A percentile compares a stretch with the other conserved stretches of the same genome.
Conservation (phyloP, 2,888 invertebrate species). For the Brachynemurus nebulosus region DNA sequence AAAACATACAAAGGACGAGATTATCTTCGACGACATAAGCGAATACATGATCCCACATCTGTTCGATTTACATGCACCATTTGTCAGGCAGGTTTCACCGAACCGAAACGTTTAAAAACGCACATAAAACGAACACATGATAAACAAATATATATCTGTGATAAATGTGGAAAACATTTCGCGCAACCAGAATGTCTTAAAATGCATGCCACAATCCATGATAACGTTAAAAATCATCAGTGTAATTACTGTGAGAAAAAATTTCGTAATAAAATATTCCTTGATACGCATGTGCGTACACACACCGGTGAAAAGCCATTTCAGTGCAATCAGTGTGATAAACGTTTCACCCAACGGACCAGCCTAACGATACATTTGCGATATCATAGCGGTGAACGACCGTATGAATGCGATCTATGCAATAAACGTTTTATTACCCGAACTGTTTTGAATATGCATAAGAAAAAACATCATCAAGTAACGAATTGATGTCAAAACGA, state of each 20-base stretch:
- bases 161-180: background rate
- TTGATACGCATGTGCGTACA: background rate
- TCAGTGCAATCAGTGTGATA: background rate
- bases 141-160: background rate
- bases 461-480: slow-evolving; percentile 32
- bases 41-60: slow-evolving; percentile 7
- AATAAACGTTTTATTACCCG: slow-evolving; percentile 35
- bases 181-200: background rate
- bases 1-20: slow-evolving; percentile 4
- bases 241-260: background rate
- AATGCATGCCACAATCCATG: background rate
- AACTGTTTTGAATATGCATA: background rate
- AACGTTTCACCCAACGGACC: slow-evolving; percentile 31
- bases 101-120: slow-evolving; percentile 19
- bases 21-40: slow-evolving; percentile 3
- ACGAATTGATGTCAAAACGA: no score
- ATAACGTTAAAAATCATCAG: background rate
- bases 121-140: slow-evolving; percentile 26
- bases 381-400: slow-evolving; percentile 37
- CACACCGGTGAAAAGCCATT: slow-evolving; percentile 21
- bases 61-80: slow-evolving; percentile 13
- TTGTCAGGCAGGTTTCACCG: slow-evolving; percentile 20
- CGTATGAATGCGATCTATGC: slow-evolving; percentile 36
- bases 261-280: slow-evolving; percentile 1
- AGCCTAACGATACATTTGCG: slow-evolving; percentile 34